Conservation (phyloP, 2,797 vertebrate species). For the Sebastes itinus region DNA sequence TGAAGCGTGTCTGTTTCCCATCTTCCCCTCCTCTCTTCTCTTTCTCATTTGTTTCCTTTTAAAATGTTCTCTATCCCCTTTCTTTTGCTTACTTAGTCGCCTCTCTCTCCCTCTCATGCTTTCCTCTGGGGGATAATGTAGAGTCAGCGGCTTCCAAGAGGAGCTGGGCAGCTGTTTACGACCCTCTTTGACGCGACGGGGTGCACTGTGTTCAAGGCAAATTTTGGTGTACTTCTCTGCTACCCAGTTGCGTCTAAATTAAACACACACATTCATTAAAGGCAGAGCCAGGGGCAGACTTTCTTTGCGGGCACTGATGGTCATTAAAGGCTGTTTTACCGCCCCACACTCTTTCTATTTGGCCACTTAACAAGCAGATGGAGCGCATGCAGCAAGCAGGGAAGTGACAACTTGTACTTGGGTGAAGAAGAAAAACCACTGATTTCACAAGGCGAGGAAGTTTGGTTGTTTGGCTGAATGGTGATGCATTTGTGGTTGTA, state of each 20-base stretch:
- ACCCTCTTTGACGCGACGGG: constrained; percentile 69
- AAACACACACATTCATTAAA: constrained; percentile 83
- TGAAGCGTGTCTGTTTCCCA: background rate
- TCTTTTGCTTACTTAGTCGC: constrained; percentile 28
- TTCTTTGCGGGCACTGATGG: constrained; percentile 73
- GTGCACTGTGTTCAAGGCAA: constrained; percentile 73
- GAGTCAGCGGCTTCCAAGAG: constrained; percentile 77
- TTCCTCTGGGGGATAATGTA: constrained; percentile 49
- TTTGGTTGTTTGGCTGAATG: background rate
- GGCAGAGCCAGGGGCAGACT: constrained; percentile 62
- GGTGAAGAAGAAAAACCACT: background rate
- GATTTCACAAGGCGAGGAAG: background rate
- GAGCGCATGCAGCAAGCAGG: constrained; percentile 35
- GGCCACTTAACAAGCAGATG: constrained; percentile 67
- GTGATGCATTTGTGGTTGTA: background rate
- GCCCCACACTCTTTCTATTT: constrained; percentile 45
- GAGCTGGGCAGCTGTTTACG: constrained; percentile 77
- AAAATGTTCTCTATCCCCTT: background rate
- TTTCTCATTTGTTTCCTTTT: constrained; percentile 4
- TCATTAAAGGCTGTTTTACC: constrained; percentile 72
- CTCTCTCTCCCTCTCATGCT: constrained; percentile 31
- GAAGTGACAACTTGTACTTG: constrained; percentile 33
- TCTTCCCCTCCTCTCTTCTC: background rate
- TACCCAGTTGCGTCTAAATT: constrained; percentile 77
- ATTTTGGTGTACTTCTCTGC: constrained; percentile 57